phyloP scores from a whole-genome alignment of 2,797 vertebrate genomes.

The Apogon talboti region DNA sequence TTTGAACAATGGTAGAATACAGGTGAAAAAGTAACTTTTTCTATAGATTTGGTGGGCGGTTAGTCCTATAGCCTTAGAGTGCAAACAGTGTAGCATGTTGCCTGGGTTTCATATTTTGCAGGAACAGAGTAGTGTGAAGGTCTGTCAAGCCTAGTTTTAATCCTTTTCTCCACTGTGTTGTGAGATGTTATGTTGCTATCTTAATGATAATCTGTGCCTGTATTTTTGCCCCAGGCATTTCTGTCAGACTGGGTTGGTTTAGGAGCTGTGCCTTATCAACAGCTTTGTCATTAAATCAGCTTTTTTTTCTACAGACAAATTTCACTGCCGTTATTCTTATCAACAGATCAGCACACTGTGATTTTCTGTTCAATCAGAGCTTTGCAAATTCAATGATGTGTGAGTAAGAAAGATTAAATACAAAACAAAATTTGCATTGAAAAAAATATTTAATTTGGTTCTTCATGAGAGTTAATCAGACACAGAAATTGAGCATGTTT shows the following conservation, averaged over 20 bases:
- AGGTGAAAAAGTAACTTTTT: constrained; percentile 8
- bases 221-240: constrained; percentile 79
- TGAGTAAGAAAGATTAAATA: constrained; percentile 63
- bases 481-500: constrained; percentile 62
- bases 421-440: constrained; percentile 54
- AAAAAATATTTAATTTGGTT: constrained; percentile 62
- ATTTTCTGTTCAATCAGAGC: constrained; percentile 78
- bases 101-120: constrained; percentile 72
- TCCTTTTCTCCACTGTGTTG: constrained; percentile 78
- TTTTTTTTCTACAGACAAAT: constrained; percentile 79
- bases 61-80: constrained; percentile 45
- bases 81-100: constrained; percentile 37
- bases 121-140: constrained; percentile 64
- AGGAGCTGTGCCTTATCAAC: constrained; percentile 79
- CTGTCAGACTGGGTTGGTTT: constrained; percentile 78
- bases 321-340: constrained; percentile 78
- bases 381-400: constrained; percentile 64
- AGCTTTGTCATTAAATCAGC: constrained; percentile 83
- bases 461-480: constrained; percentile 55
- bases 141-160: constrained; percentile 79
- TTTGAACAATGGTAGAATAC: constrained; percentile 30
- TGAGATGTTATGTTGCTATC: constrained; percentile 81
- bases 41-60: constrained; percentile 28
- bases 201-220: constrained; percentile 84
- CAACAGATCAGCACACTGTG: constrained; percentile 73